A percentile compares a stretch with the other conserved stretches of the same genome.
Conservation (phyloP, 2,888 invertebrate genomes). For the Perithous albicinctus region DNA sequence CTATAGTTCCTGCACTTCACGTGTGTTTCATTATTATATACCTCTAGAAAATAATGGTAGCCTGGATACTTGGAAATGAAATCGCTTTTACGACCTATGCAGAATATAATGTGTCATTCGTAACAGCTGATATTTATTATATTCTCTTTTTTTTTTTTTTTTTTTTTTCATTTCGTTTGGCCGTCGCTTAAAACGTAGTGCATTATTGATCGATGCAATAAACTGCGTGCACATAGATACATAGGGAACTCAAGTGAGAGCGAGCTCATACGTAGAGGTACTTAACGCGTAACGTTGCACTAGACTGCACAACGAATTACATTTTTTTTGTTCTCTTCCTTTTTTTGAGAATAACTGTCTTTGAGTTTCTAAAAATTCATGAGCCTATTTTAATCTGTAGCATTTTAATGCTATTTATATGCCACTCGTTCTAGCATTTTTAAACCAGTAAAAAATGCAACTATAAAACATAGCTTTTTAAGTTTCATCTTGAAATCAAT, state of each 20-base stretch:
- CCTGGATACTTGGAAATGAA: constrained; percentile 49
- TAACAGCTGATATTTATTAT: constrained; percentile 15
- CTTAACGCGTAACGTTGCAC: constrained; percentile 40
- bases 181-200: constrained; percentile 40
- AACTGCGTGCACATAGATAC: constrained; percentile 27
- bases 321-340: too few relatives aligned
- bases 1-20: constrained; percentile 3
- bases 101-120: constrained; percentile 48
- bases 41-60: constrained; percentile 41
- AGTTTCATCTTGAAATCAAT: too few relatives aligned
- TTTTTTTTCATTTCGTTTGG: constrained; percentile 41
- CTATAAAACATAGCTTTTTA: too few relatives aligned
- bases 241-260: constrained; percentile 16
- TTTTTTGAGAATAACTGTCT: too few relatives aligned
- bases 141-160: constrained; percentile 26
- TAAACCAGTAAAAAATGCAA: too few relatives aligned
- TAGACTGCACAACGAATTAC: constrained; percentile 53
- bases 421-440: too few relatives aligned
- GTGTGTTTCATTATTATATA: constrained; percentile 51
- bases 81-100: constrained; percentile 50
- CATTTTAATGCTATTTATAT: too few relatives aligned
- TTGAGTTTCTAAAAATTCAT: too few relatives aligned
- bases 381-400: too few relatives aligned
- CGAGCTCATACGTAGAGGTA: constrained; percentile 32
- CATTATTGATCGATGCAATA: constrained; percentile 59